A percentile compares a stretch with the other conserved stretches of the same genome.
Evolutionary conservation across 2,888 invertebrate genomes (phyloP).

Genomic region (Copidosoma aretas): DNA sequence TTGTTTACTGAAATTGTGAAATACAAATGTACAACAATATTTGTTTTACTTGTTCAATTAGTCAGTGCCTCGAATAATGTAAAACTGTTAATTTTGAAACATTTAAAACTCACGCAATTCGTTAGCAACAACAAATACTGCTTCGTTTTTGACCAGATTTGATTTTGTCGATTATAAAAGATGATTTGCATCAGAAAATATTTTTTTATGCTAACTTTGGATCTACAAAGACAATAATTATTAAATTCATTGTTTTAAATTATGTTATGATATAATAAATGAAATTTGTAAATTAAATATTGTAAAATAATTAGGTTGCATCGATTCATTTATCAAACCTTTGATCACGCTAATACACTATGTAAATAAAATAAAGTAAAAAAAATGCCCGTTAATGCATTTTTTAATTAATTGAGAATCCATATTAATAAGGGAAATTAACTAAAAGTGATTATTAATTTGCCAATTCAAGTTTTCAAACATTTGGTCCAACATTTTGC

Average conservation of each 20-base stretch:
- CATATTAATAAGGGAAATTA: too few species aligned
- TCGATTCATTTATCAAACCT: slow-evolving; percentile 1
- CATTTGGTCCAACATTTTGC: background rate
- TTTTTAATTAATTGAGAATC: too few species aligned
- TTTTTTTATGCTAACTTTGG: background rate
- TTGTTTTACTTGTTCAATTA: too few species aligned
- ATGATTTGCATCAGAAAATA: slow-evolving; percentile 18
- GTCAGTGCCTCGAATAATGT: too few species aligned
- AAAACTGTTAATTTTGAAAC: background rate
- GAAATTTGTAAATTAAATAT: slow-evolving; percentile 37
- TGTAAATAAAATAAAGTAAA: background rate
- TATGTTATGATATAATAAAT: slow-evolving; percentile 22
- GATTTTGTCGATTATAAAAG: slow-evolving; percentile 17
- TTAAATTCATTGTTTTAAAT: slow-evolving; percentile 22
- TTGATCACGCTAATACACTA: background rate
- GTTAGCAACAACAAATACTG: slow-evolving; percentile 7
- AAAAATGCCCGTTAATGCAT: too few species aligned
- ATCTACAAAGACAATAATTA: slow-evolving; percentile 9
- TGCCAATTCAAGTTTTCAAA: too few species aligned
- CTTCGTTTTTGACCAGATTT: slow-evolving; percentile 19
- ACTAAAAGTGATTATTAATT: too few species aligned
- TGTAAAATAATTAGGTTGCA: slow-evolving; percentile 21
- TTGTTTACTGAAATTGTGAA: too few species aligned
- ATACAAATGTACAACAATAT: too few species aligned
- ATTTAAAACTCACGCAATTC: slow-evolving; percentile 6